Percentiles rank a stretch among this genome's conserved stretches.
phyloP scores from a whole-genome alignment of 1,140 invertebrate genomes.

The Battus philenor region DNA sequence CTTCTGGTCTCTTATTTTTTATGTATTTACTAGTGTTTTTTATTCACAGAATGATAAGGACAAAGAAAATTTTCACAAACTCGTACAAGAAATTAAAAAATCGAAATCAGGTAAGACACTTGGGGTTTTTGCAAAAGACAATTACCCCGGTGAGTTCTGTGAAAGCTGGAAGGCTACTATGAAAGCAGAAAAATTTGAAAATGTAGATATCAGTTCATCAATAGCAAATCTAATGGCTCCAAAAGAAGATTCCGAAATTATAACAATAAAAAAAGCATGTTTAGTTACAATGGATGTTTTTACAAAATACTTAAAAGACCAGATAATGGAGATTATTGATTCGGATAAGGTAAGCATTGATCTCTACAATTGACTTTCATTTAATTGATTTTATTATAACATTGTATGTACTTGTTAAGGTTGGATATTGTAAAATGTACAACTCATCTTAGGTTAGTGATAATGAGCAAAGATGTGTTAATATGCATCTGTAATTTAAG shows the following conservation, averaged over 20 bases:
- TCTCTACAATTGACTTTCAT: no score
- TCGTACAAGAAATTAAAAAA: conserved; percentile 90
- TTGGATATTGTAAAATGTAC: no score
- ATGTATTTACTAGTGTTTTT: no score
- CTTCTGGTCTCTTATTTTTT: no score
- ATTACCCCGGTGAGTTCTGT: conserved; percentile 94
- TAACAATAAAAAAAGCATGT: conserved; percentile 95
- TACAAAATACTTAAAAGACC: conserved; percentile 96
- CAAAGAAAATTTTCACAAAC: conserved; percentile 93
- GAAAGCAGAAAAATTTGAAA: conserved; percentile 87
- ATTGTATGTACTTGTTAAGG: not conserved
- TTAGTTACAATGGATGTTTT: conserved; percentile 96
- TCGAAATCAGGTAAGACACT: conserved; percentile 93
- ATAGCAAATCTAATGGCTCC: conserved; percentile 93
- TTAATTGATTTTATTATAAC: not conserved
- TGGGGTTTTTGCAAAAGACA: conserved; percentile 97
- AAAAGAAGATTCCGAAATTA: conserved; percentile 96
- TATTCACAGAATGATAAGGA: conserved; percentile 93
- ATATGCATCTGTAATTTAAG: no score
- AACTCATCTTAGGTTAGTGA: no score
- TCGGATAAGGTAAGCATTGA: conserved; percentile 86
- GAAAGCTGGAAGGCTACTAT: conserved; percentile 91
- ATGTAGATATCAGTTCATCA: conserved; percentile 90
- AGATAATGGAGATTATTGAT: conserved; percentile 99
- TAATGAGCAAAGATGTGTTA: no score